A percentile compares a stretch with the other conserved stretches of the same genome.
These are phyloP conservation scores for Sminthurinus signatus DNA, from an alignment of 1,140 invertebrate species.

Conservation along the genomic window DNA sequence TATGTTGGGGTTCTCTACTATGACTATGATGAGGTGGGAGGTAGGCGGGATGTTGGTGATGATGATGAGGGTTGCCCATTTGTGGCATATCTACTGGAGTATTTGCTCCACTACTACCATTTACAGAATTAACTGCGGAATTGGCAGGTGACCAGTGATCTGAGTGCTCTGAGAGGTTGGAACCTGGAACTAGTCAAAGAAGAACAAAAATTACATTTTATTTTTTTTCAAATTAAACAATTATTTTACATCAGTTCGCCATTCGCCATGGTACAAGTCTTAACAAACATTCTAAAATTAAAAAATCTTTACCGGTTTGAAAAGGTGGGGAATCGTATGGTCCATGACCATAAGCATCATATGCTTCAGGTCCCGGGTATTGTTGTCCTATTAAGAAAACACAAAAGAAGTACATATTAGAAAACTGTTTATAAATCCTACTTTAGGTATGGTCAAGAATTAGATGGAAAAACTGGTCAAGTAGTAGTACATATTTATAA, in stretches of 20 bases:
- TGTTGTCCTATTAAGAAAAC: constrained; percentile 51
- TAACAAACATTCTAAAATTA: too few species aligned
- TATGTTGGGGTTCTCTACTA: constrained; percentile 32
- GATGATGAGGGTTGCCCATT: constrained; percentile 27
- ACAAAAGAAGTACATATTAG: constrained; percentile 5
- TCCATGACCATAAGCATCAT: constrained; percentile 53
- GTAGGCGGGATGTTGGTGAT: constrained; percentile 41
- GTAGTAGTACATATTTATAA: too few species aligned
- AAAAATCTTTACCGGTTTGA: too few species aligned
- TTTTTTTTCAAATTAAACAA: too few species aligned
- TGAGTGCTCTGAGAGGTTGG: too few species aligned
- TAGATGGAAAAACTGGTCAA: too few species aligned
- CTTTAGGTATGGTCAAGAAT: too few species aligned
- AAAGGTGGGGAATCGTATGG: constrained; percentile 63
- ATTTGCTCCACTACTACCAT: constrained; percentile 33
- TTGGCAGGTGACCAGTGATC: constrained; percentile 44
- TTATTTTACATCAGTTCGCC: too few species aligned
- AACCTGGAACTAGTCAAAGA: too few species aligned
- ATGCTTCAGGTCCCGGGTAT: constrained; percentile 55
- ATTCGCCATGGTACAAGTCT: too few species aligned
- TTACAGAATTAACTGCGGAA: constrained; percentile 14
- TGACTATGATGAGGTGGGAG: constrained; percentile 41
- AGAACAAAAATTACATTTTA: too few species aligned
- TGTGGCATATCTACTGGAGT: constrained; percentile 43
- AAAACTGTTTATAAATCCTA: too few species aligned